Percentiles rank a stretch among this genome's conserved stretches.
Evolutionary conservation across 1,140 invertebrate species (phyloP).

Genomic region (Chrysomallon squamiferum): DNA sequence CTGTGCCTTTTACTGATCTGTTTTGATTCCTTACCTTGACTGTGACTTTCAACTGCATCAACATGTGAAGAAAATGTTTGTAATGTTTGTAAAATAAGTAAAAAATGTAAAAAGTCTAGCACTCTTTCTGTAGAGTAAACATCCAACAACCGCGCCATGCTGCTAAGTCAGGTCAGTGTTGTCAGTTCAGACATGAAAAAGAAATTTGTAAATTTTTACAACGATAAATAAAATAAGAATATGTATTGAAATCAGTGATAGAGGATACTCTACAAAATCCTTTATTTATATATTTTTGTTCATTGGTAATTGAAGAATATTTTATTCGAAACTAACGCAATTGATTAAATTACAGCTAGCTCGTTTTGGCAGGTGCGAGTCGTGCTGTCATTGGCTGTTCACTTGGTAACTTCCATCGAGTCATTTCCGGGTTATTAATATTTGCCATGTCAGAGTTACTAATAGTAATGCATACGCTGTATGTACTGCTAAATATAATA

Average conservation of each 20-base stretch:
- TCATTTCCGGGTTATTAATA: conserved; percentile 24
- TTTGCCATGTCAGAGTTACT: conserved; percentile 6
- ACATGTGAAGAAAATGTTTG: conserved; percentile 45
- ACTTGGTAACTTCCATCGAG: conserved; percentile 32
- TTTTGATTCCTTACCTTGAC: conserved; percentile 54
- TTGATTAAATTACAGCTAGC: conserved; percentile 13
- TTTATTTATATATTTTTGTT: too few relatives aligned
- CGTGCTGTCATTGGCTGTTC: conserved; percentile 36
- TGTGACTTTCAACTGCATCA: conserved; percentile 59
- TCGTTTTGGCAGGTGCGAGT: conserved; percentile 12
- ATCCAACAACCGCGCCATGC: conserved; percentile 62
- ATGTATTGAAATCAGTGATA: neutral
- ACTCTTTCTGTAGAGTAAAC: conserved; percentile 50
- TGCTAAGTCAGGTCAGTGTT: conserved; percentile 14
- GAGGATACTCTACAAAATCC: too few relatives aligned
- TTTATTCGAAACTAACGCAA: conserved; percentile 22
- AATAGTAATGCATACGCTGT: too few relatives aligned
- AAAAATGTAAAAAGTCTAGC: conserved; percentile 56
- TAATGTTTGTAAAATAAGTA: conserved; percentile 55
- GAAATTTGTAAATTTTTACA: neutral
- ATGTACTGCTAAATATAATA: too few relatives aligned
- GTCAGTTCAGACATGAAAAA: conserved; percentile 1
- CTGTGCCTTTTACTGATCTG: too few relatives aligned
- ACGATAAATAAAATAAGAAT: neutral
- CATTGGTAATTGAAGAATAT: neutral